These are phyloP conservation scores for Phaonia tiefii DNA, from an alignment of 2,888 invertebrate genomes.

Conservation along the genomic window DNA sequence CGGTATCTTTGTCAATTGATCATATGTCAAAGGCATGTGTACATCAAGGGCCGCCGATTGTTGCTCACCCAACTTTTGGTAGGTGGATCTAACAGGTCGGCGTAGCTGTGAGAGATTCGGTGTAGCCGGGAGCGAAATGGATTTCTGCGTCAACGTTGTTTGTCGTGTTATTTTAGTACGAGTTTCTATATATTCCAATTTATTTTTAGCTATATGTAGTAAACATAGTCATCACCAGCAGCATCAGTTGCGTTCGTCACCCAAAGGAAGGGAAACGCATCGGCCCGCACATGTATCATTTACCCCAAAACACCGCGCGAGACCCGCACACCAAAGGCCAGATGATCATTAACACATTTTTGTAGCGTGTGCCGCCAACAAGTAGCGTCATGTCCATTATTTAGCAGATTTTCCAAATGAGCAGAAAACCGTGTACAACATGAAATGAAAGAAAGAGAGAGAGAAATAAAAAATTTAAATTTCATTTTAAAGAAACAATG, in stretches of 20 bases:
- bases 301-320: conserved; percentile 1
- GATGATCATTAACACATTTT: conserved; percentile 28
- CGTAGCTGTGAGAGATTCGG: conserved; percentile 72
- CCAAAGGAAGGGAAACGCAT: conserved; percentile 1
- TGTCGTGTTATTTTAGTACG: conserved; percentile 43
- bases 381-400: conserved; percentile 49
- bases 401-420: conserved; percentile 29
- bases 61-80: conserved; percentile 69
- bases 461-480: conserved; percentile 21
- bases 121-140: conserved; percentile 72
- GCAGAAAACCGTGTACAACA: conserved; percentile 18
- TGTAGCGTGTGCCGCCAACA: conserved; percentile 30
- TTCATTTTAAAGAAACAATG: conserved; percentile 14
- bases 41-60: conserved; percentile 7
- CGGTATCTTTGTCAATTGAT: conserved; percentile 53
- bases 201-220: conserved; percentile 45
- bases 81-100: conserved; percentile 67
- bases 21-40: conserved; percentile 66
- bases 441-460: conserved; percentile 37
- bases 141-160: conserved; percentile 65
- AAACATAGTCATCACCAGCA: conserved; percentile 31
- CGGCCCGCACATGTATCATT: neutral
- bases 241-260: conserved; percentile 7
- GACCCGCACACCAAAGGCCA: conserved; percentile 15
- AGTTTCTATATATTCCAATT: conserved; percentile 17